Conservation (phyloP, 1,140 invertebrate genomes). For the Lamellibrachia luymesi region DNA sequence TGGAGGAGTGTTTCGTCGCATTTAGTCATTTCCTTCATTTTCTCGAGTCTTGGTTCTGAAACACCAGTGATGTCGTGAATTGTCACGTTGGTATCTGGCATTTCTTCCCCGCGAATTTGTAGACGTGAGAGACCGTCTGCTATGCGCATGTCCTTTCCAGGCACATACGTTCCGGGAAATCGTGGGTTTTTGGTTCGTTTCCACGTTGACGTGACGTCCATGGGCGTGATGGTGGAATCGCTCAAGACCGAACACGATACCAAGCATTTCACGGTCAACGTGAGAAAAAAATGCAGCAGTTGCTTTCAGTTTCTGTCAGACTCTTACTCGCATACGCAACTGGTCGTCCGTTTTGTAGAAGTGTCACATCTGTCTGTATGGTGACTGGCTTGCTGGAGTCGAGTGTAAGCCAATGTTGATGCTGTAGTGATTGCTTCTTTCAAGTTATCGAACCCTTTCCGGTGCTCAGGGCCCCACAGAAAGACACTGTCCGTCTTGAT, state of each 20-base stretch:
- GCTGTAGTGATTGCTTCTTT: constrained; percentile 14
- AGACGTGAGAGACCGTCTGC: constrained; percentile 38
- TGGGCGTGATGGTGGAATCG: constrained; percentile 18
- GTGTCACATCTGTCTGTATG: constrained; percentile 50
- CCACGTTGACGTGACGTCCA: constrained; percentile 22
- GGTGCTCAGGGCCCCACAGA: constrained; percentile 16
- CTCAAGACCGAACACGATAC: constrained; percentile 50
- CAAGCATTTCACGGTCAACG: constrained; percentile 58
- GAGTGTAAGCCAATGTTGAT: constrained; percentile 34
- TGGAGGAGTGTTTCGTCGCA: neutral
- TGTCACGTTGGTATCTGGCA: neutral
- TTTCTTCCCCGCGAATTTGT: neutral
- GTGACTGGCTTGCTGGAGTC: constrained; percentile 37
- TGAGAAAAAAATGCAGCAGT: constrained; percentile 48
- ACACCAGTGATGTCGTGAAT: neutral
- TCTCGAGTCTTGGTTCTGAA: constrained; percentile 2
- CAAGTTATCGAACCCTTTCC: constrained; percentile 15
- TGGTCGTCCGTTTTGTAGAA: constrained; percentile 56
- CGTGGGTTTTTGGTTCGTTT: constrained; percentile 51
- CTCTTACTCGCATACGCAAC: constrained; percentile 56
- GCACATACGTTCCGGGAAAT: constrained; percentile 50
- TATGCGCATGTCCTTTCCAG: constrained; percentile 52
- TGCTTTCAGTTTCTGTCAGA: constrained; percentile 52
- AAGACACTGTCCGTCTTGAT: constrained; percentile 16
- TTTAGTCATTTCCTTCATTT: neutral